Percentiles rank a stretch among this genome's conserved stretches.
Conservation (phyloP, 2,888 invertebrate species). For the Teinopalpus imperialis region DNA sequence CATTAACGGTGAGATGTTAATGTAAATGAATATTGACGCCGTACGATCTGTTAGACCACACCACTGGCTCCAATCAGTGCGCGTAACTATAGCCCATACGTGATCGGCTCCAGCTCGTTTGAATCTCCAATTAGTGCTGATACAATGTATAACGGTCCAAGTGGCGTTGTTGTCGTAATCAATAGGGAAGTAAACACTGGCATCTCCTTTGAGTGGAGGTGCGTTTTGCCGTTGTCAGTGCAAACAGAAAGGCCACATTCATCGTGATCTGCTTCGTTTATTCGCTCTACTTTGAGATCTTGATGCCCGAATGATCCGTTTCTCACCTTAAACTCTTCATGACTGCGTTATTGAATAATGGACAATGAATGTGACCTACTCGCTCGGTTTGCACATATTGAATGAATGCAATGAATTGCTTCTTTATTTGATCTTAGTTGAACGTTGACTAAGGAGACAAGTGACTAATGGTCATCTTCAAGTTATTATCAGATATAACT, state of each 20-base stretch:
- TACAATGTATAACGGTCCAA: conserved; percentile 43
- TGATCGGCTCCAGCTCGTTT: conserved; percentile 34
- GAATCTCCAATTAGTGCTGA: conserved; percentile 48
- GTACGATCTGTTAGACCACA: too few relatives aligned
- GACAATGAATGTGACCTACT: background rate
- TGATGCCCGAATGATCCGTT: too few relatives aligned
- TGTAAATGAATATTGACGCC: conserved; percentile 15
- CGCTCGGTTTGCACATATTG: background rate
- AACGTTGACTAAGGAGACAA: too few relatives aligned
- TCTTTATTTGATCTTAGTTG: too few relatives aligned
- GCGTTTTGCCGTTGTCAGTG: conserved; percentile 16
- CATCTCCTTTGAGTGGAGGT: conserved; percentile 46
- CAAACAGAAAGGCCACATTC: conserved; percentile 29
- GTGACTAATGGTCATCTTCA: too few relatives aligned
- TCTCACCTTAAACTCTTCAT: background rate
- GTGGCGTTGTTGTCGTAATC: conserved; percentile 47
- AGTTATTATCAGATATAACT: too few relatives aligned
- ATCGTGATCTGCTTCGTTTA: conserved; percentile 24
- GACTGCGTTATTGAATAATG: background rate
- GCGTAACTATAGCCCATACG: conserved; percentile 9
- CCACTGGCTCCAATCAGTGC: conserved; percentile 34
- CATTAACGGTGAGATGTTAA: conserved; percentile 8
- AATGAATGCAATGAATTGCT: background rate
- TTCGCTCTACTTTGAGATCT: too few relatives aligned
- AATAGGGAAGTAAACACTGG: conserved; percentile 47